Conservation (phyloP, 2,888 invertebrate genomes). For the Luperina nickerlii region DNA sequence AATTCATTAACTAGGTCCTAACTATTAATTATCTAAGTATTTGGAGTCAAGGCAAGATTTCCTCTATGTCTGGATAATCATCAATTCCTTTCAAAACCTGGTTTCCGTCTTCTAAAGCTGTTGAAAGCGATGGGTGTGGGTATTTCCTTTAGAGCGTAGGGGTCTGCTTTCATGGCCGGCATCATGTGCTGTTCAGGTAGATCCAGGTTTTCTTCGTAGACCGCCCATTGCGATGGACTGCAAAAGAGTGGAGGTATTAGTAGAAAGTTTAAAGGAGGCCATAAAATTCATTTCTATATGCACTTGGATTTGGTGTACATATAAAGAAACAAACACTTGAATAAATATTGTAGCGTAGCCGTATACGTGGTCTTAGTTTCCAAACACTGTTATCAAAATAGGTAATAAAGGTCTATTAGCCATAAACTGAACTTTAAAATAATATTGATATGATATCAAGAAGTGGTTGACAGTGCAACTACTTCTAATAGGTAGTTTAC, state of each 20-base stretch:
- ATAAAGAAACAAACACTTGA: neutral
- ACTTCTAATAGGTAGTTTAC: neutral
- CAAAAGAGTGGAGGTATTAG: neutral
- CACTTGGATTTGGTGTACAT: neutral
- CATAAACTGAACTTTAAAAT: neutral
- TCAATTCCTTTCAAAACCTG: slow-evolving; percentile 64
- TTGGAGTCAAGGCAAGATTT: slow-evolving; percentile 44
- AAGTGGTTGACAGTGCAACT: neutral
- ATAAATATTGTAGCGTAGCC: neutral
- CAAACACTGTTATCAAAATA: neutral
- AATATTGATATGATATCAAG: neutral
- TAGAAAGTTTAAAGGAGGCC: no score
- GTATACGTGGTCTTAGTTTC: neutral
- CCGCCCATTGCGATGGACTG: slow-evolving; percentile 87
- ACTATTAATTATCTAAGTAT: slow-evolving; percentile 35
- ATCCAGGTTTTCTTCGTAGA: slow-evolving; percentile 85
- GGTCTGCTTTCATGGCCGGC: slow-evolving; percentile 83
- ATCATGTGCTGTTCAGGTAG: slow-evolving; percentile 80
- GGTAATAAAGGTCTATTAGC: neutral
- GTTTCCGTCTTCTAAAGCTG: slow-evolving; percentile 75
- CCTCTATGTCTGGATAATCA: neutral
- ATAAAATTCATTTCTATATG: neutral
- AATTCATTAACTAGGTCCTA: slow-evolving; percentile 5
- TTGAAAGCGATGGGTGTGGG: slow-evolving; percentile 84
- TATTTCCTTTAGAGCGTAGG: slow-evolving; percentile 84